Evolutionary conservation across 2,797 vertebrate species (phyloP).

Genomic region (Adrianichthys oophorus): DNA sequence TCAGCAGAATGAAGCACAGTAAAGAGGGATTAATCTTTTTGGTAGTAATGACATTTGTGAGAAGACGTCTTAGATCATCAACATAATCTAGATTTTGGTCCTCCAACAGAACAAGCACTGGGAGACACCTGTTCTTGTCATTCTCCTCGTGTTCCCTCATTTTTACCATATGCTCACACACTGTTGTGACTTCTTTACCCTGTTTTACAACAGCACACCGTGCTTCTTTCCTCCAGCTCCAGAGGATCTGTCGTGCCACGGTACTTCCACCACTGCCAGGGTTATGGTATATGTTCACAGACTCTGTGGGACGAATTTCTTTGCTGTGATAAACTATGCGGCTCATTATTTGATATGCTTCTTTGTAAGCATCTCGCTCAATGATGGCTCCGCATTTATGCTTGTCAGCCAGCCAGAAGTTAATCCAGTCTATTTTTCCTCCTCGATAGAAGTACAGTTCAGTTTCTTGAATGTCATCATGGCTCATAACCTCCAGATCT

Average conservation of each 20-base stretch:
- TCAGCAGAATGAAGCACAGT: conserved; percentile 80
- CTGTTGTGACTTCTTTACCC: conserved; percentile 52
- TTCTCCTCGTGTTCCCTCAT: conserved; percentile 83
- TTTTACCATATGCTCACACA: conserved; percentile 77
- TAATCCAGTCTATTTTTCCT: conserved; percentile 69
- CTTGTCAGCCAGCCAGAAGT: conserved; percentile 76
- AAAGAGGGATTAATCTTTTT: conserved; percentile 66
- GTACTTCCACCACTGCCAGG: conserved; percentile 89
- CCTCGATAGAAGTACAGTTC: conserved; percentile 81
- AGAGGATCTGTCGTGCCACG: conserved; percentile 83
- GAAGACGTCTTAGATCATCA: conserved; percentile 73
- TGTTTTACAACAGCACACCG: conserved; percentile 81
- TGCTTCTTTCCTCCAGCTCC: conserved; percentile 77
- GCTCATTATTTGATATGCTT: conserved; percentile 61
- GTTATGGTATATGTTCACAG: conserved; percentile 84
- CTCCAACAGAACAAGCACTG: conserved; percentile 82
- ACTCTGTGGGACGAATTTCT: conserved; percentile 60
- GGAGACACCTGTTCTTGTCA: conserved; percentile 69
- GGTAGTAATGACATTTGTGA: conserved; percentile 66
- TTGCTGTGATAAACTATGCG: conserved; percentile 40
- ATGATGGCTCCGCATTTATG: conserved; percentile 66
- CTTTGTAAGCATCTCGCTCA: conserved; percentile 71
- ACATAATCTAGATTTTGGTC: conserved; percentile 82
- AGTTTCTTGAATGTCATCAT: conserved; percentile 58
- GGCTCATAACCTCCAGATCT: background rate